Evolutionary conservation across 2,888 invertebrate species (phyloP), one percentile per base, ranked within the genome.

Genomic region (Zygogramma bicolorata): DNA sequence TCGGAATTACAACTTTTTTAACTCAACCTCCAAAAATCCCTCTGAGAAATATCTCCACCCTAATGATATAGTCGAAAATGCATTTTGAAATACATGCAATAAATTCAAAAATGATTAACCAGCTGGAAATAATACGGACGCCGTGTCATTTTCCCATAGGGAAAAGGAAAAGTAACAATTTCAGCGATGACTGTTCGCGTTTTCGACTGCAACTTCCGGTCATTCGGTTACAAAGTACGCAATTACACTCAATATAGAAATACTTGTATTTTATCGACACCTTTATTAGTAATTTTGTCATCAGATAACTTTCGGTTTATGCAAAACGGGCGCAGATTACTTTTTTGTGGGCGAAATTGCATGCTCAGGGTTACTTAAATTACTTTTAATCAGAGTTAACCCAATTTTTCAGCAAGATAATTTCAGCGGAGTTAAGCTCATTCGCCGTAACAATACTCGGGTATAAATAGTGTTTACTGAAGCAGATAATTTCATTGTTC

Each of bases 261-360:
- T 72, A 59, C 73, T 71, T 68, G 65, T 72, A 70, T 77, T 77
- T 77, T 78, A 80, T 78, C 78, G 77, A 78, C 78, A 77, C 71
- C 72, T 75, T 73, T 65, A 75, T 75, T 76, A 65, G 77, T 72
- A 78, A 80, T 80, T 78, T 77, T 58, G 75, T 77, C 74, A 79
- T 80, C 80, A 71, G 74, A 70, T 69, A 70, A 68, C 70, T 65
- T 72, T 69, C 66, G 49, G 71, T 71, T 75, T 73, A 65, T 75
- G 78, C 74, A 77, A 76, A 74, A 73, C 74, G 70, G 77, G 46
- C 42, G 46, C 13, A 29, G 25, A 76, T 76, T 76, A 75, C 71
- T 78, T 81, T 82, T 82, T 83, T 80, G 80, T 77, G 67, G 62
- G 31, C 63, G 69, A 78, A 81, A 81, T 83, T 81, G 83, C 83